These are phyloP conservation scores for Aleadryas rufinucha DNA, from an alignment of 2,113 vertebrate species.

Conservation along the genomic window DNA sequence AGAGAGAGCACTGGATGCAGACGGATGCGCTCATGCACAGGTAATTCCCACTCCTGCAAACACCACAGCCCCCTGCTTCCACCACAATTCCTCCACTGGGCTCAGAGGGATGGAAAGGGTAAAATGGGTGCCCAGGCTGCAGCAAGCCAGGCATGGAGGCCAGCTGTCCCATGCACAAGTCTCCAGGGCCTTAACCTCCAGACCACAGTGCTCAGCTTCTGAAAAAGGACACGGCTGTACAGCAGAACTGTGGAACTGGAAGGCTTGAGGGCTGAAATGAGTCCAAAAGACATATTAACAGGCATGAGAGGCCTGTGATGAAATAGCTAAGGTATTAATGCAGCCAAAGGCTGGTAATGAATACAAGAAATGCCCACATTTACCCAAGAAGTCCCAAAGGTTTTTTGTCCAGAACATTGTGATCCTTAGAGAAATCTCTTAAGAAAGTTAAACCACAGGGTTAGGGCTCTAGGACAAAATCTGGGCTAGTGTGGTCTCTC, in stretches of 20 bases:
- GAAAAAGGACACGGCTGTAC: conserved; percentile 45
- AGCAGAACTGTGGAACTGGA: conserved; percentile 5
- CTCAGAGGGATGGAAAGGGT: not conserved
- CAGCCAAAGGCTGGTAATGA: conserved; percentile 44
- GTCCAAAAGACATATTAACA: conserved; percentile 58
- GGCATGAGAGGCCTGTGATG: conserved; percentile 34
- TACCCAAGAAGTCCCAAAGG: conserved; percentile 62
- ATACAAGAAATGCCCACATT: conserved; percentile 60
- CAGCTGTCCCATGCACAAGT: not conserved
- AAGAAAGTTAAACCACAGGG: conserved; percentile 28
- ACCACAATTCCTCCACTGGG: fast-evolving
- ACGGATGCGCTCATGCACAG: fast-evolving
- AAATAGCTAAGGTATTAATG: conserved; percentile 50
- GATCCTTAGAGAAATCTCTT: conserved; percentile 45
- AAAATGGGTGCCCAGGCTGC: not conserved
- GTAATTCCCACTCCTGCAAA: not conserved
- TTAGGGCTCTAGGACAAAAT: not conserved
- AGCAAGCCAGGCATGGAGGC: not conserved
- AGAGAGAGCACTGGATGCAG: fast-evolving
- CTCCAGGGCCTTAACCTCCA: conserved; percentile 36
- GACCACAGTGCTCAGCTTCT: not conserved
- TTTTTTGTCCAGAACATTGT: conserved; percentile 57
- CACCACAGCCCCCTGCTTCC: not conserved
- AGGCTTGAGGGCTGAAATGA: conserved; percentile 18
- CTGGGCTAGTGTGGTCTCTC: not conserved